Conservation (phyloP, 1,140 invertebrate species). For the Drosophila orena region DNA sequence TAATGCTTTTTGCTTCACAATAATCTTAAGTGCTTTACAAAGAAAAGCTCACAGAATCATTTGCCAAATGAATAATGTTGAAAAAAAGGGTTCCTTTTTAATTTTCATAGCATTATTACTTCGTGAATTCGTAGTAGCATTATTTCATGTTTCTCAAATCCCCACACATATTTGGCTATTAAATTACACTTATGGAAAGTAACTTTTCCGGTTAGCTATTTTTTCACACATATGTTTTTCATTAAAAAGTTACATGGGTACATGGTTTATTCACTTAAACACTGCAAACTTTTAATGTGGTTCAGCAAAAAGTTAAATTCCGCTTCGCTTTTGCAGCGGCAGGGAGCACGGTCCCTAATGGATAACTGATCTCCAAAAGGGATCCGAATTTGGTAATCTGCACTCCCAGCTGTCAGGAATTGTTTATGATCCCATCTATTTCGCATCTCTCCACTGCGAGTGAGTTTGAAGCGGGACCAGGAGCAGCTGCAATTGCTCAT, state of each 20-base stretch:
- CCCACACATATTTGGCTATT: neutral
- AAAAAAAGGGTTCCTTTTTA: too few species aligned
- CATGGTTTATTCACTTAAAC: constrained; percentile 13
- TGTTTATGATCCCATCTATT: constrained; percentile 52
- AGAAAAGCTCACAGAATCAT: too few species aligned
- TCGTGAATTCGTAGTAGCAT: too few species aligned
- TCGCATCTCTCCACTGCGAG: constrained; percentile 27
- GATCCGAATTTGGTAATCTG: constrained; percentile 35
- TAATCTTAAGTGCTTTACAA: too few species aligned
- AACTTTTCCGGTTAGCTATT: neutral
- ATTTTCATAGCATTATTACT: too few species aligned
- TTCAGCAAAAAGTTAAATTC: neutral
- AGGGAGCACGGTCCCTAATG: neutral
- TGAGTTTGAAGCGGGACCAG: constrained; percentile 11
- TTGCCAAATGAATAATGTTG: too few species aligned
- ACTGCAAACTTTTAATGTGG: neutral
- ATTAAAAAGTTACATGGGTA: constrained; percentile 9
- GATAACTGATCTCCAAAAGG: constrained; percentile 26
- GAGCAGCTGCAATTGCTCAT: constrained; percentile 66
- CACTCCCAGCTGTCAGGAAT: constrained; percentile 24
- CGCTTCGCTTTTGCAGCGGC: neutral
- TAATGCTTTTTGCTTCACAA: too few species aligned
- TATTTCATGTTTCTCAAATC: too few species aligned
- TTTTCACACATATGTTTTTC: neutral
- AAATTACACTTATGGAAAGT: neutral